These are phyloP conservation scores for Calliphora vicina DNA, from an alignment of 1,140 invertebrate species.

Conservation along the genomic window DNA sequence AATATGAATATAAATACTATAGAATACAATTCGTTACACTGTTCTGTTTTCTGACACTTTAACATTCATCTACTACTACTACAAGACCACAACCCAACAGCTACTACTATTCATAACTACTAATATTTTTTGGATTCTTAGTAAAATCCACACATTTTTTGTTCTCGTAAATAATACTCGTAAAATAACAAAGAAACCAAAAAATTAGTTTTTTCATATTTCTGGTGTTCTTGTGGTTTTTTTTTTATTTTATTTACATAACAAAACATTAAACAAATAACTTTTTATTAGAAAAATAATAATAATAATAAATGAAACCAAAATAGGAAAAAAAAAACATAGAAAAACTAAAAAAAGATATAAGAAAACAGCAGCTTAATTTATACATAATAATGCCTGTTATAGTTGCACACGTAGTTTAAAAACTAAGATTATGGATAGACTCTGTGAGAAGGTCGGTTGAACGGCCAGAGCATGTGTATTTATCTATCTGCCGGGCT, in stretches of 20 bases:
- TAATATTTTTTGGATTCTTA: no score
- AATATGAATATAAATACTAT: not conserved
- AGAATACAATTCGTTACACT: not conserved
- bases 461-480: no score
- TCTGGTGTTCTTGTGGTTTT: not conserved
- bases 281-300: no score
- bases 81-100: not conserved
- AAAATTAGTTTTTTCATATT: no score
- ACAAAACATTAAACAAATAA: not conserved
- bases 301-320: not conserved
- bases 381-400: not conserved
- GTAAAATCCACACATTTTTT: no score
- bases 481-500: no score
- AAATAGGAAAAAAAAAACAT: not conserved
- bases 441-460: no score
- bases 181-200: no score
- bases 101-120: no score
- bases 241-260: not conserved
- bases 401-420: not conserved
- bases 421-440: not conserved
- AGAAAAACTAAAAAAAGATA: not conserved
- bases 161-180: no score
- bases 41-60: not conserved
- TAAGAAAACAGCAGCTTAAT: not conserved
- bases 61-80: not conserved